Base-by-base conservation (phyloP, 2,888 invertebrate genomes). In the Drosophila sordidula region DNA sequence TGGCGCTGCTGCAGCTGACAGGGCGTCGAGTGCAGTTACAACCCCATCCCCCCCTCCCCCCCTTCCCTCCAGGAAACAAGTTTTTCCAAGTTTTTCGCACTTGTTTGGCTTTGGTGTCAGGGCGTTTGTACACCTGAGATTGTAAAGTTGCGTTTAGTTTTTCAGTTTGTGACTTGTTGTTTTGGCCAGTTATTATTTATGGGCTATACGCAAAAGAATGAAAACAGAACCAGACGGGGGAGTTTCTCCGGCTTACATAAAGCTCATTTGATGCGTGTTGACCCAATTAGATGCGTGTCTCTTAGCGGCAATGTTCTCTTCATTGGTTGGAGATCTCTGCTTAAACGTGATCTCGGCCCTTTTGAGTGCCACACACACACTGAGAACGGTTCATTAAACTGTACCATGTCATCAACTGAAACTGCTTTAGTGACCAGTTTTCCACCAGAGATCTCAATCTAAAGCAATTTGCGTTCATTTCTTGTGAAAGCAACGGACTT, bases 81-180 rank as follows among this genome's bases (percentile, higher is more conserved):
- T 76, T 86, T 80, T 80, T 69, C 46, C 12, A 6, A 46, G 47
- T 47, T 52, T 46, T 38, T 49, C 8, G 49, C 68, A 59, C 58
- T 77, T 77, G 80, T 74, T 79, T 73, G 47, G 79, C 82, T 62
- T 80, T 81, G 86, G 87, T 89, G 90, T 89, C 90, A 90, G 82
- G 75, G 71, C 70, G 78, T 73, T 77, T 69, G 80, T 78, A 80
- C 90, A 90, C 91, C 91, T 90, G 90, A 90, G 91, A 89, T 87
- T 89, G 81, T 79, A 66, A 82, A 76, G 56, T 77, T 76, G 38
- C 55, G 54, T 50, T 66, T 64, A 72, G 76, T 75, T 78, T 66
- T 64, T 34, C 34, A 41, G 46, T 45, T 47, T 66, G 54, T 64
- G 58, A 46, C 39, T 55, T 57, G 46, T 62, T 69, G 77, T 56